Base-by-base conservation (phyloP, 2,113 vertebrate species). In the Bolborhynchus lineola region DNA sequence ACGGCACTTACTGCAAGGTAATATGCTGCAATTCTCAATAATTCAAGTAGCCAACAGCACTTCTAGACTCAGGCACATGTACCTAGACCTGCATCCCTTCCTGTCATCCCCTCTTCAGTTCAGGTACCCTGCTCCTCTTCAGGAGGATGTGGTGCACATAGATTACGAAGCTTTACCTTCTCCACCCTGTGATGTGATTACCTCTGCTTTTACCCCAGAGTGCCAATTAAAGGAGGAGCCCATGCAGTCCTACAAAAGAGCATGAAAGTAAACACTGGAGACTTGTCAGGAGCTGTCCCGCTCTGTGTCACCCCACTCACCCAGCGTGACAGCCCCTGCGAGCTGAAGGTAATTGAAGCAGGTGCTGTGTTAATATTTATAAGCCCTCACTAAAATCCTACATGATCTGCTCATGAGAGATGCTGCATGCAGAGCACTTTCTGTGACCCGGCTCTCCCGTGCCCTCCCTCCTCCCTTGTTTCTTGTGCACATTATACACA, bases 341-440 rank as follows among this genome's bases (percentile, higher is more conserved):
- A 16, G 25, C 25, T 63, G 26, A 35, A 69, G 80, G 82, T 47
- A 82, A 71, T 7, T 35, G 92, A 93, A 94, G 62, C 87, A 84
- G 82, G 90, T 62, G 76, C 91, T 33, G 28, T 31, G 57, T 93
- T 71, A 90, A 92, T 90, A 95, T 91, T 93, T 63, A 96, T 94
- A 75, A 82, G 49, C 68, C 74, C 59, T 86, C 62, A 5, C 72
- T 82, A 78, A 92, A 95, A 33, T 37, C 49, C 69, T 37, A 11
- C 78, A 37, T 88, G 86, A 82, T 85, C 76, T 79, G 35, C 65
- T 84, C 11, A 13, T 49, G 69, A 60, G 62, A 75, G 84, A 71
- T 20, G 72, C 69, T 79, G 86, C 35, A 2, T 1, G 8, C 24
- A 52, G 41, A 88, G 59, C 68, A 16, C 75, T 76, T 53, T 33